These are phyloP conservation scores for Platyura marginata DNA, from an alignment of 1,140 invertebrate species.

Conservation along the genomic window DNA sequence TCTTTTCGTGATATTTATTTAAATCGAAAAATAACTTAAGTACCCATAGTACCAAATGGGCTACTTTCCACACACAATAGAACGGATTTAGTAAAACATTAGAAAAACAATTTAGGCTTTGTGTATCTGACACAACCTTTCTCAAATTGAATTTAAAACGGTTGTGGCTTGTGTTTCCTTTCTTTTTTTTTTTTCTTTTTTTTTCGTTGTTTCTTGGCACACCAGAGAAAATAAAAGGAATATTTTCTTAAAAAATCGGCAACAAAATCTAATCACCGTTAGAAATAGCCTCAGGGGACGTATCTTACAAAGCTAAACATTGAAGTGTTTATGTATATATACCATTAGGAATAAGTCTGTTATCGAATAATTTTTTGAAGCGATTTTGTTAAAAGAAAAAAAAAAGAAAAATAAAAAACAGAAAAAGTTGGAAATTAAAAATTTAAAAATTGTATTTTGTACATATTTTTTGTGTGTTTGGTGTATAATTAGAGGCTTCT, in stretches of 20 bases:
- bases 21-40: too few species aligned
- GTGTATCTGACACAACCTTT: background rate
- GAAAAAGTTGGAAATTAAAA: too few species aligned
- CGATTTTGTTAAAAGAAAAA: too few species aligned
- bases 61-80: background rate
- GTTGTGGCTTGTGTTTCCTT: background rate
- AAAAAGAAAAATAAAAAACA: too few species aligned
- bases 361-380: too few species aligned
- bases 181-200: background rate
- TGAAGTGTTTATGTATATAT: too few species aligned
- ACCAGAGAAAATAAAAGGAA: background rate
- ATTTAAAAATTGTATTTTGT: too few species aligned
- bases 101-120: background rate
- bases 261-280: background rate
- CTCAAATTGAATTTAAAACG: background rate
- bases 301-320: too few species aligned
- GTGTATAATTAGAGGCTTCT: too few species aligned
- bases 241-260: background rate
- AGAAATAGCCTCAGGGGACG: background rate
- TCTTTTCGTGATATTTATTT: too few species aligned
- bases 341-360: too few species aligned
- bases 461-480: too few species aligned
- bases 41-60: background rate
- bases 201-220: background rate
- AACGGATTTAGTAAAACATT: background rate